These are phyloP conservation scores for Chymomyza costata DNA, from an alignment of 1,140 invertebrate genomes.

Conservation along the genomic window DNA sequence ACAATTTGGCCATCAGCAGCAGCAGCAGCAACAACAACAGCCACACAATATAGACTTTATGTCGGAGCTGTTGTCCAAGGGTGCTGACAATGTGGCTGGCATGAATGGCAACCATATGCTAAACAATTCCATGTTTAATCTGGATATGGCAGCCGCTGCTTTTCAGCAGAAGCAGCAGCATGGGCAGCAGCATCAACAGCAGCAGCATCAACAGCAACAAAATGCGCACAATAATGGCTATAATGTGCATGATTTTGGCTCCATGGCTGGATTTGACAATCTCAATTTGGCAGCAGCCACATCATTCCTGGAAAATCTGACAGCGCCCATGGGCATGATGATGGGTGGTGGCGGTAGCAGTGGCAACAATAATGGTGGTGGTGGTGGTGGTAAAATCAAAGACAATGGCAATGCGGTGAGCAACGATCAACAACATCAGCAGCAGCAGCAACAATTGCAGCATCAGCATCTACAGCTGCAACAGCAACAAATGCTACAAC, in stretches of 20 bases:
- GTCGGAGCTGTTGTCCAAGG: conserved; percentile 59
- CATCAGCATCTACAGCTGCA: conserved; percentile 45
- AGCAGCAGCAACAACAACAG: conserved; percentile 61
- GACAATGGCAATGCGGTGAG: conserved; percentile 10
- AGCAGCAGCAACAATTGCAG: conserved; percentile 50
- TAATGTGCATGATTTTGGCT: conserved; percentile 52
- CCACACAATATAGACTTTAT: conserved; percentile 58
- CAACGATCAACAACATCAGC: conserved; percentile 15
- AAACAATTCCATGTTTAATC: conserved; percentile 41
- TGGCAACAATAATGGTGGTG: conserved; percentile 4
- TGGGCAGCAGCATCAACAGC: conserved; percentile 8
- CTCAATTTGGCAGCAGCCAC: conserved; percentile 30
- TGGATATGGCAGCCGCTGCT: conserved; percentile 50
- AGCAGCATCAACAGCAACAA: conserved; percentile 12
- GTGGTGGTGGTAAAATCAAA: conserved; percentile 4
- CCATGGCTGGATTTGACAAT: conserved; percentile 44
- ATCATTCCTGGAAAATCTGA: conserved; percentile 45
- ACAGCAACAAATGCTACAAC: conserved; percentile 30
- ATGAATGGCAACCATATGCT: conserved; percentile 72
- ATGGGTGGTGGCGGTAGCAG: conserved; percentile 13
- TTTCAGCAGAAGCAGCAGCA: conserved; percentile 32
- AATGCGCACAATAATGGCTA: conserved; percentile 65
- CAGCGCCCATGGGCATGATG: conserved; percentile 32
- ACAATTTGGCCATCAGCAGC: conserved; percentile 30
- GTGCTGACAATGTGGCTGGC: conserved; percentile 48